Percentiles rank a stretch among this genome's conserved stretches.
Evolutionary conservation across 2,888 invertebrate species (phyloP).

Genomic region (Chrysotoxum bicinctum): DNA sequence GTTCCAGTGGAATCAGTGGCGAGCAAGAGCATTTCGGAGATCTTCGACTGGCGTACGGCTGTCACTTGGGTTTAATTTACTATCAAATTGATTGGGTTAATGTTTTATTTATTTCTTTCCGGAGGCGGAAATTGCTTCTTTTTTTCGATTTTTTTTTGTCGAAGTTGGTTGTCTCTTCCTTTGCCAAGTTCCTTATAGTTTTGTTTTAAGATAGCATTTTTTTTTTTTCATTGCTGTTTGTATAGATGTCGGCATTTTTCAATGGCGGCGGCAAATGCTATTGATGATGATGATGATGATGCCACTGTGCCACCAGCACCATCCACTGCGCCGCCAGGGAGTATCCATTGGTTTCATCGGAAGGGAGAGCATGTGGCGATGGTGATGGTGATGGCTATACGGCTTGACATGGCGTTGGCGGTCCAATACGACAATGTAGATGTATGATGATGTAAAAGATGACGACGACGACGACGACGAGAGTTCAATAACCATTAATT

Average conservation of each 20-base stretch:
- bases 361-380: slow-evolving; percentile 56
- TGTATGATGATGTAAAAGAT: slow-evolving; percentile 23
- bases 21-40: neutral
- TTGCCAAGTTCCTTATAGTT: slow-evolving; percentile 22
- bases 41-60: slow-evolving; percentile 41
- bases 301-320: slow-evolving; percentile 37
- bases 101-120: slow-evolving; percentile 70
- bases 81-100: slow-evolving; percentile 72
- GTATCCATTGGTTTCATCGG: slow-evolving; percentile 35
- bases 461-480: slow-evolving; percentile 31
- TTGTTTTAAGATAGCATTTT: slow-evolving; percentile 8
- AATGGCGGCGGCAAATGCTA: slow-evolving; percentile 65
- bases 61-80: slow-evolving; percentile 71
- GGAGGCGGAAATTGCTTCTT: slow-evolving; percentile 64
- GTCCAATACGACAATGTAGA: slow-evolving; percentile 24
- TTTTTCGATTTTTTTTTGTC: slow-evolving; percentile 4
- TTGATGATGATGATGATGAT: slow-evolving; percentile 70
- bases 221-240: neutral
- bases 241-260: slow-evolving; percentile 61
- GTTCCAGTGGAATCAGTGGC: neutral
- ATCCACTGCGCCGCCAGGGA: neutral
- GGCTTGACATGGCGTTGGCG: slow-evolving; percentile 31
- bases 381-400: slow-evolving; percentile 25
- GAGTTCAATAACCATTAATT: slow-evolving; percentile 71
- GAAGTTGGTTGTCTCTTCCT: slow-evolving; percentile 1